Evolutionary conservation across 2,797 vertebrate species (phyloP).

Genomic region (Apogon talboti): DNA sequence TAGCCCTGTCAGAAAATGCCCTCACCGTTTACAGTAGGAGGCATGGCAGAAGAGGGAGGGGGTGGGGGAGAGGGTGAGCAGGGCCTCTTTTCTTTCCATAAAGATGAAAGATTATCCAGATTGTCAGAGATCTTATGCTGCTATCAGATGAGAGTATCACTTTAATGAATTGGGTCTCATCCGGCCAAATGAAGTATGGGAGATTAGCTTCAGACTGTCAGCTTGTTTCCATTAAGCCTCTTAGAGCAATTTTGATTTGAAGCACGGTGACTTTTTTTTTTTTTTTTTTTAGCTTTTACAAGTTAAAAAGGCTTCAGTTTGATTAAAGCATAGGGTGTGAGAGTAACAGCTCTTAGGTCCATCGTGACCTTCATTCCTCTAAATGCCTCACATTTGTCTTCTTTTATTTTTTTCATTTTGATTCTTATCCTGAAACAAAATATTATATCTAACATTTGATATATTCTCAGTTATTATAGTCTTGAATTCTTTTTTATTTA

Average conservation of each 20-base stretch:
- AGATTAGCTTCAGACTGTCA: slow-evolving; percentile 71
- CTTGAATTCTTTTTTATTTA: too few species aligned
- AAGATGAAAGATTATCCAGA: slow-evolving; percentile 74
- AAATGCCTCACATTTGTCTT: background rate
- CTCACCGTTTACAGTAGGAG: slow-evolving; percentile 47
- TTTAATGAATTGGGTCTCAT: slow-evolving; percentile 71
- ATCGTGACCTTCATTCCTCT: background rate
- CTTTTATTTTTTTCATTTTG: background rate
- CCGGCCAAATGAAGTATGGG: slow-evolving; percentile 68
- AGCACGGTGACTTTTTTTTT: slow-evolving; percentile 28
- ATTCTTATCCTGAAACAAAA: background rate
- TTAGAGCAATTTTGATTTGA: slow-evolving; percentile 24
- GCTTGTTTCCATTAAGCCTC: slow-evolving; percentile 70
- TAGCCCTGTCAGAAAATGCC: slow-evolving; percentile 53
- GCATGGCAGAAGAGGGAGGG: background rate
- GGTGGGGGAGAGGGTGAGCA: too few species aligned
- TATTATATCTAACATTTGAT: too few species aligned
- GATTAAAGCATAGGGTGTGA: slow-evolving; percentile 37
- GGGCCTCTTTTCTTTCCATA: slow-evolving; percentile 43
- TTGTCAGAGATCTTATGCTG: slow-evolving; percentile 65
- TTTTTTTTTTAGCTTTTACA: slow-evolving; percentile 38
- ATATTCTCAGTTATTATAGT: too few species aligned
- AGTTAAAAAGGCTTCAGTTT: slow-evolving; percentile 50
- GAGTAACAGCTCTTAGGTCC: slow-evolving; percentile 18
- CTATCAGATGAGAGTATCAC: slow-evolving; percentile 63